phyloP scores from a whole-genome alignment of 2,888 invertebrate species.

The Carcina quercana region DNA sequence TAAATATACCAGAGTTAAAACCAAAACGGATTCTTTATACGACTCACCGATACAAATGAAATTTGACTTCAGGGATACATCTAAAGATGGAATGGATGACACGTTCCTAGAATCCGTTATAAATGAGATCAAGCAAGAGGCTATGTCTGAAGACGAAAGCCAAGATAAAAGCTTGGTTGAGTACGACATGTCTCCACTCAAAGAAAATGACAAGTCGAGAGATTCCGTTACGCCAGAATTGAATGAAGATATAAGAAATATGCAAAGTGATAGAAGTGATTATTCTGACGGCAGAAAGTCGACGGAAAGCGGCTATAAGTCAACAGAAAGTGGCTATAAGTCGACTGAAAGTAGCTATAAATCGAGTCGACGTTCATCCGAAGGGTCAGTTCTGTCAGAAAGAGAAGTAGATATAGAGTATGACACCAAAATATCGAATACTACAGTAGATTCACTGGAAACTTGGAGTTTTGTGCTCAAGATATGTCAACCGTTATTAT shows the following conservation, averaged over 20 bases:
- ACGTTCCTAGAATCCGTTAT: slow-evolving; percentile 61
- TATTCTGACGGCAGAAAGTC: slow-evolving; percentile 41
- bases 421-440: slow-evolving; percentile 37
- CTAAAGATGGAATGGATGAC: slow-evolving; percentile 48
- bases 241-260: slow-evolving; percentile 34
- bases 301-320: slow-evolving; percentile 19
- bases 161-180: slow-evolving; percentile 59
- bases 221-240: slow-evolving; percentile 54
- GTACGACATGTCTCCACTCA: slow-evolving; percentile 55
- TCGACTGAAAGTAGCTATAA: slow-evolving; percentile 24
- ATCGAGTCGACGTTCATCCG: slow-evolving; percentile 10
- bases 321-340: slow-evolving; percentile 13
- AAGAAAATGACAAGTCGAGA: slow-evolving; percentile 23
- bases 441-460: slow-evolving; percentile 52
- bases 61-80: slow-evolving; percentile 37
- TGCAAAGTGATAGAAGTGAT: slow-evolving; percentile 34
- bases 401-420: slow-evolving; percentile 33
- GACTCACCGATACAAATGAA: slow-evolving; percentile 35
- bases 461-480: slow-evolving; percentile 64
- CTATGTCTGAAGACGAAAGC: slow-evolving; percentile 44
- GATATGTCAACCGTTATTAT: slow-evolving; percentile 61
- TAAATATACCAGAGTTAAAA: slow-evolving; percentile 29
- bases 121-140: slow-evolving; percentile 60
- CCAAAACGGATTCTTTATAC: slow-evolving; percentile 23
- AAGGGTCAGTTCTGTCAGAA: slow-evolving; percentile 30